Base-by-base conservation (phyloP, 2,113 vertebrate genomes). In the Lichenostomus cassidix region DNA sequence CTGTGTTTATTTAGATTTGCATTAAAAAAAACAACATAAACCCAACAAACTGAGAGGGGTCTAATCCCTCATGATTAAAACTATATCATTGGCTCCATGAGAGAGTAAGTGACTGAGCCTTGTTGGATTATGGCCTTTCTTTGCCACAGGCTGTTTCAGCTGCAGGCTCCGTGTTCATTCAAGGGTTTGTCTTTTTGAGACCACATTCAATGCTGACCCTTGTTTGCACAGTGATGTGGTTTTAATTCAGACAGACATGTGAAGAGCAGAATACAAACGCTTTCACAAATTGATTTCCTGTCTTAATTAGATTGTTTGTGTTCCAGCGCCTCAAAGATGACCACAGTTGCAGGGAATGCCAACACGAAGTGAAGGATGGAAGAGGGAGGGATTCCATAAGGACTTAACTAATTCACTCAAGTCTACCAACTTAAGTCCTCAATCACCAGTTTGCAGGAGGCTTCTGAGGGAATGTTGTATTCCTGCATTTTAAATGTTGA, bases 161-260 rank as follows among this genome's bases (percentile, higher is more conserved):
- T 80, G 14, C 60, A 91, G 74, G 35, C 21, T 87, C 53, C 59
- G n/a, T 13, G 27, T 83, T 96, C 58, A 5, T 68, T 96, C 25
- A 95, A 75, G 86, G 15, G 44, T 73, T 84, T 79, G 12, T 94
- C 76, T 91, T 94, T 37, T 91, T 91, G 49, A 95, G 68, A 31
- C 92, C n/a, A 87, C 62, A 84, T 97, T 71, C 52, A 95, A 39
- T 87, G 80, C 6, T 64, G 80, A 21, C 68, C 29, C 37, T 83
- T 75, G 47, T 96, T 89, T 91, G 37, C 65, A 87, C 46, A 41
- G 35, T 33, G 52, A 65, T 14, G 77, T 58, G 63, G 44, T 89
- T 96, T 94, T 90, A 95, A 82, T 63, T 74, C 16, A 81, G 82
- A 92, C 11, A 90, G 41, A 59, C 31, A 53, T 20, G 25, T 49